These are phyloP conservation scores for Synergus itoensis DNA, from an alignment of 2,888 invertebrate genomes.

Conservation along the genomic window DNA sequence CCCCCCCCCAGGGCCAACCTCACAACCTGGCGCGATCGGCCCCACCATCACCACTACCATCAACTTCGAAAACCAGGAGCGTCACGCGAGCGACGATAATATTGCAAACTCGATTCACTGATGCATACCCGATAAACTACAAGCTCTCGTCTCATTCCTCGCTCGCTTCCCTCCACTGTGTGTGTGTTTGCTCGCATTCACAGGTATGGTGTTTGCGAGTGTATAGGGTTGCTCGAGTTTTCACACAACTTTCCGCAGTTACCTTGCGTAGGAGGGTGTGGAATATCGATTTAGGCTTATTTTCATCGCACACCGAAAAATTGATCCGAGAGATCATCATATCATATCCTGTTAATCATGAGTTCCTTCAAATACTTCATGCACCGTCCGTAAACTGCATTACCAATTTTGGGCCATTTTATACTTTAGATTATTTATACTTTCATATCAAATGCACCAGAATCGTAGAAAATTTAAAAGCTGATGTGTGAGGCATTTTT, in stretches of 20 bases:
- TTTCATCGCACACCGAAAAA: not conserved
- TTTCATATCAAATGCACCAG: no score
- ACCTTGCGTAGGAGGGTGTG: not conserved
- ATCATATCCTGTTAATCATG: not conserved
- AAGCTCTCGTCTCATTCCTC: slow-evolving; percentile 39
- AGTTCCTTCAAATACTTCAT: no score
- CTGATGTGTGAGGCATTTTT: no score
- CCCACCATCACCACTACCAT: slow-evolving; percentile 50
- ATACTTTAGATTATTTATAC: no score
- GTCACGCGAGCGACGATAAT: slow-evolving; percentile 68
- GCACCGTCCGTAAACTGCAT: no score
- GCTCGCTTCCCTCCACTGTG: not conserved
- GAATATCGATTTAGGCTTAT: not conserved
- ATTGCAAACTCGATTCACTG: slow-evolving; percentile 62
- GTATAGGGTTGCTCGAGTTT: slow-evolving; percentile 37
- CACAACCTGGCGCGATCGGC: slow-evolving; percentile 48
- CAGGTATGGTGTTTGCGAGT: slow-evolving; percentile 4
- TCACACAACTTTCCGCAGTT: not conserved
- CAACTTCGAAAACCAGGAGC: slow-evolving; percentile 63
- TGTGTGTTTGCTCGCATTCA: slow-evolving; percentile 32
- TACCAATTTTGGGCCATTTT: no score
- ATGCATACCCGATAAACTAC: slow-evolving; percentile 65
- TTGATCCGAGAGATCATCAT: no score
- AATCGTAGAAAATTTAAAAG: no score
- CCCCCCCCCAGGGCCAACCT: slow-evolving; percentile 57